These are phyloP conservation scores for Chesias legatella DNA, from an alignment of 2,888 invertebrate genomes.

Conservation along the genomic window DNA sequence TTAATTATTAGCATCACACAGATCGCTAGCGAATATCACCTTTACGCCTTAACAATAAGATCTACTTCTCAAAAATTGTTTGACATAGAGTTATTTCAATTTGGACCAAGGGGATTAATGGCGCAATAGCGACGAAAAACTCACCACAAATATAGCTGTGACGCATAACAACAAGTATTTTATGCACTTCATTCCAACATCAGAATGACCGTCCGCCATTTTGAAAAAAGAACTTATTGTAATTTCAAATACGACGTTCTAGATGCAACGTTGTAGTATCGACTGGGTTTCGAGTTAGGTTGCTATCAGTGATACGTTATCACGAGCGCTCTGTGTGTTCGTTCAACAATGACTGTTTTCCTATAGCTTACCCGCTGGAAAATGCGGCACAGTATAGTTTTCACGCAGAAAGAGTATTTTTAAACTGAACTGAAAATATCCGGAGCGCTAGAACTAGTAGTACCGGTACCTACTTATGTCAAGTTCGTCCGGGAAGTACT, in stretches of 20 bases:
- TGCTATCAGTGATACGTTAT: slow-evolving; percentile 5
- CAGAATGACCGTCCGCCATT: slow-evolving; percentile 65
- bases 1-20: too few species aligned
- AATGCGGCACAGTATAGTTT: slow-evolving; percentile 14
- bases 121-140: slow-evolving; percentile 49
- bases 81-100: too few species aligned
- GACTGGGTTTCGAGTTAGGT: slow-evolving; percentile 5
- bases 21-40: too few species aligned
- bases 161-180: slow-evolving; percentile 88
- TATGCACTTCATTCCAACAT: slow-evolving; percentile 86
- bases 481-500: too few species aligned
- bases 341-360: slow-evolving; percentile 18
- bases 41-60: too few species aligned
- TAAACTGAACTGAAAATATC: too few species aligned
- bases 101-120: slow-evolving; percentile 15
- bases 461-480: too few species aligned
- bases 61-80: slow-evolving; percentile 4
- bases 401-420: not conserved
- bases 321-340: slow-evolving; percentile 18
- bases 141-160: slow-evolving; percentile 89
- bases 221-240: slow-evolving; percentile 28
- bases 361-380: slow-evolving; percentile 15
- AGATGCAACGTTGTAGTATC: slow-evolving; percentile 1
- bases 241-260: slow-evolving; percentile 1
- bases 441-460: too few species aligned